These are phyloP conservation scores for Tenualosa ilisha DNA, from an alignment of 2,797 vertebrate genomes.

Conservation along the genomic window DNA sequence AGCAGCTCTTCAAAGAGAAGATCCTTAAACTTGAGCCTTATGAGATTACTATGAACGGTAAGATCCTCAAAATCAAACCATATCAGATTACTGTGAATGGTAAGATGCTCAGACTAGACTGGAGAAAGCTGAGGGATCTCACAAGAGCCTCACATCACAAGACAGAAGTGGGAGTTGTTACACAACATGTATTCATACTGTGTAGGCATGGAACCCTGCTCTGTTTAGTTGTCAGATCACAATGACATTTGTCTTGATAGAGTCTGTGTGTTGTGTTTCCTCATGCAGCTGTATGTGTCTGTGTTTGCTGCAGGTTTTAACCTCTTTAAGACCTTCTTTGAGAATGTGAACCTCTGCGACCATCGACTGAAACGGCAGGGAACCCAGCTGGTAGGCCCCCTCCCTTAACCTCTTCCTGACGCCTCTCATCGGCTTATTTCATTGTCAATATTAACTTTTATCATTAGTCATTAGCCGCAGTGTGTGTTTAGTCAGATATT, in stretches of 20 bases:
- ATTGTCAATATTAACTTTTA: not conserved
- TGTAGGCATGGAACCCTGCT: too few relatives aligned
- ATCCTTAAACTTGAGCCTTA: slow-evolving; percentile 97
- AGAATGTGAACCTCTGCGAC: slow-evolving; percentile 98
- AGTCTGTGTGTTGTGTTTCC: slow-evolving; percentile 20
- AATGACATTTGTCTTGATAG: not conserved
- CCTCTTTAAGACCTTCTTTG: slow-evolving; percentile 99
- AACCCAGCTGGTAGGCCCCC: slow-evolving; percentile 84
- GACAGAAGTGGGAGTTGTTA: too few relatives aligned
- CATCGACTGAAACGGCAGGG: slow-evolving; percentile 97
- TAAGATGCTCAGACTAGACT: too few relatives aligned
- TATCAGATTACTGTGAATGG: too few relatives aligned
- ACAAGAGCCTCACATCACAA: too few relatives aligned
- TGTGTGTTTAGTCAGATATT: not conserved
- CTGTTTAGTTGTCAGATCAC: too few relatives aligned
- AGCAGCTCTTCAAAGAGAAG: slow-evolving; percentile 99
- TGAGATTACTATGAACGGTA: slow-evolving; percentile 99
- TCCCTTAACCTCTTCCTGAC: not conserved
- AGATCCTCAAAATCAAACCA: slow-evolving; percentile 36
- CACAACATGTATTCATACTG: too few relatives aligned
- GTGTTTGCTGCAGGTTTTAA: slow-evolving; percentile 84
- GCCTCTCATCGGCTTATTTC: not conserved
- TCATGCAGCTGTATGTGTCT: slow-evolving; percentile 26
- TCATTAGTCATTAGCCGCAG: not conserved
- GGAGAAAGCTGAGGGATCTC: too few relatives aligned